Percentiles rank a stretch among this genome's conserved stretches.
Conservation (phyloP, 1,140 invertebrate genomes). For the Elymnias hypermnestra region DNA sequence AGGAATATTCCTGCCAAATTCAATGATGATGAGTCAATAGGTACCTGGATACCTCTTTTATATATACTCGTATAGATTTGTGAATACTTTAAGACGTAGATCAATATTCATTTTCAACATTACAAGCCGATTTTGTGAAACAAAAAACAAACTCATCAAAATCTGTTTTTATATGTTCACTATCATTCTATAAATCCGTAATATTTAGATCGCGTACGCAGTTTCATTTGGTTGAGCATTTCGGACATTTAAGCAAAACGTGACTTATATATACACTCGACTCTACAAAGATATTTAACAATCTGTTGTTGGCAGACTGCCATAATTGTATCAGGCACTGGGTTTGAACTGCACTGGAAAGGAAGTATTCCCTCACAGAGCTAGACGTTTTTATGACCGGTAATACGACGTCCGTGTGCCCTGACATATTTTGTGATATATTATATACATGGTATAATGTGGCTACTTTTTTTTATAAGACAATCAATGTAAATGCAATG, state of each 20-base stretch:
- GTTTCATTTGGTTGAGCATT: conserved; percentile 29
- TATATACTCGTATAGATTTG: no score
- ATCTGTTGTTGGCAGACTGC: conserved; percentile 41
- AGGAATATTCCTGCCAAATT: no score
- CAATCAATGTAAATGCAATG: no score
- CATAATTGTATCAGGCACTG: conserved; percentile 47
- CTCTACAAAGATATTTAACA: conserved; percentile 34
- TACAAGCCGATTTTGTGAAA: no score
- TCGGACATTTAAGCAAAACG: conserved; percentile 43
- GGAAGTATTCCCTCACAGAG: conserved; percentile 44
- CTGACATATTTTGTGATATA: conserved; percentile 4
- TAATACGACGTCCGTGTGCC: conserved; percentile 19
- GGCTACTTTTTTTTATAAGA: no score
- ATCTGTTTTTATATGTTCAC: no score
- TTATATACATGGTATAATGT: neutral
- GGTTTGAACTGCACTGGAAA: conserved; percentile 35
- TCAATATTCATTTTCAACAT: no score
- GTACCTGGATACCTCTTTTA: no score
- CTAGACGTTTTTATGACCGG: conserved; percentile 43
- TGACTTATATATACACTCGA: conserved; percentile 45
- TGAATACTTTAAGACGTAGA: no score
- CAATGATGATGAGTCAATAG: no score
- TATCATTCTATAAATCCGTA: conserved; percentile 16
- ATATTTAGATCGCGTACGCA: conserved; percentile 7
- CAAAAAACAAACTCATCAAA: no score